Base-by-base conservation (phyloP, 2,888 invertebrate genomes). In the Clunio marinus region DNA sequence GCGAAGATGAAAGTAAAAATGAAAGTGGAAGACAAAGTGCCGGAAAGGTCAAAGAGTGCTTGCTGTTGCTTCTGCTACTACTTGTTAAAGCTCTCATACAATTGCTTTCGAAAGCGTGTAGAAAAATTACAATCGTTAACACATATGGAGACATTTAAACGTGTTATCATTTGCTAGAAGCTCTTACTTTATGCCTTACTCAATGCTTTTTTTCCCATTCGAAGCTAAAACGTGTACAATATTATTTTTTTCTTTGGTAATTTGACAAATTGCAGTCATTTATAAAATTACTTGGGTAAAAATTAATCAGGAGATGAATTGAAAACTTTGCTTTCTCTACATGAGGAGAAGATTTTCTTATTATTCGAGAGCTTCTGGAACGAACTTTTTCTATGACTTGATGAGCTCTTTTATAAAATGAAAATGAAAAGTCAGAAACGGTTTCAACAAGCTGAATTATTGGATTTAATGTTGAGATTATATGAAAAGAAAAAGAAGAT, bases 111-210 rank as follows among this genome's bases (percentile, higher is more conserved):
- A n/a, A n/a, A n/a, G 17, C 17, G 24, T 24, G 41, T 10, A 28
- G 37, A 65, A 65, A 46, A 65, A 65, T 65, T 65, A 15, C 63
- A n/a, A 55, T 51, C 66, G 55, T 66, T 66, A 66, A 32, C 66
- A 55, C 55, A 55, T 22, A 55, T 66, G 32, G 22, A 66, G 66
- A 27, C 55, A 28, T 35, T 45, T 45, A 15, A 55, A 55, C 66
- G 28, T 57, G 57, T 27, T 27, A 57, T 57, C 57, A 57, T 57
- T 57, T 57, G 27, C 27, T 57, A n/a, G 57, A 8, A 35, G 22
- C 63, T 66, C 17, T 28, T n/a, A 24, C n/a, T 63, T 46, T 15
- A 63, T 46, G 25, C 17, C 51, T 51, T 22, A 20, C 57, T 27
- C 25, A 27, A n/a, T n/a, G 27, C n/a, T 24, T 27, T 27, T 24